phyloP scores from a whole-genome alignment of 2,888 invertebrate species.

The Parnassius glacialis region DNA sequence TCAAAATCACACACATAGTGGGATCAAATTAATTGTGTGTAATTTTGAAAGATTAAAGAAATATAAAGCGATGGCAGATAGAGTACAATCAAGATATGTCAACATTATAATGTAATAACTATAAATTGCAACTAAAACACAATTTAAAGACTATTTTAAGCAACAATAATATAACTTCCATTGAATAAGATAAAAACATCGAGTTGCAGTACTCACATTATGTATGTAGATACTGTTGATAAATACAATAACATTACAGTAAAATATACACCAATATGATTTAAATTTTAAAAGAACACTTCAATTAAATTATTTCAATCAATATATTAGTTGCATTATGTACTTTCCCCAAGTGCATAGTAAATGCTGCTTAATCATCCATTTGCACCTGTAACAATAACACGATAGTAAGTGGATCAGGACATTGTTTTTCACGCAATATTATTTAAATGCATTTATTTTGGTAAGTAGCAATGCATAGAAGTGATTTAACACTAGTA shows the following conservation, averaged over 20 bases:
- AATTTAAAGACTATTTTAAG: constrained; percentile 2
- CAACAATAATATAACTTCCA: not conserved
- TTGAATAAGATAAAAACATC: not conserved
- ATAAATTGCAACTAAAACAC: constrained; percentile 6
- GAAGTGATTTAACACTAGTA: no score
- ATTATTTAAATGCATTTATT: no score
- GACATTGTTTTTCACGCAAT: no score
- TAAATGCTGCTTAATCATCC: constrained; percentile 23
- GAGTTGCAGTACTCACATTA: not conserved
- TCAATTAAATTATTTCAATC: constrained; percentile 10
- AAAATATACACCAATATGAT: constrained; percentile 7
- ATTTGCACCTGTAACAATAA: constrained; percentile 15
- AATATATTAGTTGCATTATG: constrained; percentile 21
- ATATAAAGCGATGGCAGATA: not conserved
- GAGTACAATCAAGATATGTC: not conserved
- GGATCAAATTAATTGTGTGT: not conserved
- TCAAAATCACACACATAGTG: constrained; percentile 1
- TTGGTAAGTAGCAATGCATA: no score
- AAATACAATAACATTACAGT: constrained; percentile 11
- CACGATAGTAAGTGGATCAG: no score
- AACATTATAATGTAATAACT: constrained; percentile 2
- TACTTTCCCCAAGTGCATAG: constrained; percentile 18
- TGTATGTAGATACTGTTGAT: constrained; percentile 9
- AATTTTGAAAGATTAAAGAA: constrained; percentile 3
- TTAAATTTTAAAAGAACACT: constrained; percentile 16